Base-by-base conservation (phyloP, 1,140 invertebrate genomes). In the Ceratina australensis region DNA sequence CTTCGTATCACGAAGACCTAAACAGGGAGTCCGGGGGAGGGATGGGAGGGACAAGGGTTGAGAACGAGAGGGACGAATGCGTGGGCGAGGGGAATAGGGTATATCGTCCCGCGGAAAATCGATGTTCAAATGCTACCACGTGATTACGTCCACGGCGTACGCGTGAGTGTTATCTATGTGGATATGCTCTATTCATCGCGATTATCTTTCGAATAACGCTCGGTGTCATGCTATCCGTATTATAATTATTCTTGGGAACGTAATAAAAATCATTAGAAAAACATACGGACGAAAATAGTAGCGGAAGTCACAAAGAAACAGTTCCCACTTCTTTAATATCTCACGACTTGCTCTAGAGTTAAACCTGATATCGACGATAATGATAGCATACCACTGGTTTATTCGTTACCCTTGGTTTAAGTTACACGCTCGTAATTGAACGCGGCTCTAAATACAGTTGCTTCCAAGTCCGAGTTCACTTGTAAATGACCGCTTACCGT, bases 41-140 rank as follows among this genome's bases (percentile, higher is more conserved):
- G 54, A 49, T 15, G 16, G 47, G n/a, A 18, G 61, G 50, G 20
- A 7, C 18, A 28, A 13, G n/a, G 71, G 8, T 20, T 24, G 50
- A 67, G 33, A 54, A 54, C 26, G 61, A 52, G 71, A 67, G 66
- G 59, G 42, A 57, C 47, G 22, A 63, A 60, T 49, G 71, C 81
- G 82, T 84, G 78, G 82, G 71, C 22, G 77, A 66, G 82, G 82
- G 64, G 86, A 87, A 84, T 83, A 71, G 65, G 77, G 61, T 86
- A 84, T 85, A 81, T 80, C 84, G 80, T 74, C 74, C 56, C 81
- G 87, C 82, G 82, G 87, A 90, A 90, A 90, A 90, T 90, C 89
- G 88, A 90, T 90, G 87, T 87, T 84, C 83, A 83, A 88, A 87
- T 86, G 85, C 86, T 83, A 89, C 87, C 88, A 90, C 89, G 88